Percentiles rank a stretch among this genome's conserved stretches.
Conservation (phyloP, 2,113 vertebrate genomes). For the Bufo gargarizans region DNA sequence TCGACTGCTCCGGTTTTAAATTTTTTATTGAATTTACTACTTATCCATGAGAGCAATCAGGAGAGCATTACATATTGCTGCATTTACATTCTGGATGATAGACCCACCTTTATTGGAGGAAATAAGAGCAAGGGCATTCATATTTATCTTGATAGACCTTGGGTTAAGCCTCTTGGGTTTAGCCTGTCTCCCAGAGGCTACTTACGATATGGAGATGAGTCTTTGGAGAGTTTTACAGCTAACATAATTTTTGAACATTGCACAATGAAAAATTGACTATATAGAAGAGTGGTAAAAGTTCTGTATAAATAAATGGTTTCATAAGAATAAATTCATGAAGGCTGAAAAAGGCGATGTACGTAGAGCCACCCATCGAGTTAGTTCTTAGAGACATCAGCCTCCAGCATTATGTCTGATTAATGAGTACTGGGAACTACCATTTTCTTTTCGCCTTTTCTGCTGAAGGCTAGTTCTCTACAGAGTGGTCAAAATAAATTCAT, state of each 20-base stretch:
- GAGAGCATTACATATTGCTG: background rate
- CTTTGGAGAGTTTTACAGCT: background rate
- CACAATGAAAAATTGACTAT: background rate
- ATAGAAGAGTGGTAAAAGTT: background rate
- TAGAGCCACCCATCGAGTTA: background rate
- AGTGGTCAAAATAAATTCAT: background rate
- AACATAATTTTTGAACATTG: background rate
- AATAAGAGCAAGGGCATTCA: background rate
- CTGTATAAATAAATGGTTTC: background rate
- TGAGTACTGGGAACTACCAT: background rate
- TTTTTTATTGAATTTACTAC: background rate
- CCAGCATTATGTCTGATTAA: background rate
- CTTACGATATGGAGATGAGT: background rate
- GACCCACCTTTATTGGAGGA: background rate
- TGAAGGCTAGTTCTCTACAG: background rate
- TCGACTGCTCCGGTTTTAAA: background rate
- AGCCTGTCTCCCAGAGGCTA: background rate
- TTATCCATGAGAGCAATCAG: background rate
- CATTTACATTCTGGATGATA: constrained; percentile 15
- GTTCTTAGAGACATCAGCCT: background rate
- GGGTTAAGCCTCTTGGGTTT: background rate
- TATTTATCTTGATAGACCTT: background rate
- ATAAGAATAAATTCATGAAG: background rate
- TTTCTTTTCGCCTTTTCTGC: background rate
- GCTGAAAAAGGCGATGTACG: background rate